Evolutionary conservation across 1,140 invertebrate species (phyloP), one percentile per base, ranked within the genome.

Genomic region (Geopemphigus sp.): DNA sequence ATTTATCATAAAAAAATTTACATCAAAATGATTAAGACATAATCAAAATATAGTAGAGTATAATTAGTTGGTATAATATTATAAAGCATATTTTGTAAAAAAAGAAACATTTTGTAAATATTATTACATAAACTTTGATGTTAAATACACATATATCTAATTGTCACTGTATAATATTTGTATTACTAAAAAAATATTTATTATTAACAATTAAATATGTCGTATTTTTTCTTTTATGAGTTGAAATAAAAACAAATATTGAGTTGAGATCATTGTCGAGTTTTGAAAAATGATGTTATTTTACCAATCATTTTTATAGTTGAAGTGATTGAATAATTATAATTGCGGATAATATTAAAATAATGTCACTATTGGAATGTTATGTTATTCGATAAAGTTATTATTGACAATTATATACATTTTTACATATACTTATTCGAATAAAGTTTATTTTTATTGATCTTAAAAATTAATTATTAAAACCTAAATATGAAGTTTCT

Each of bases 241-340:
- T 66, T n/a, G 0, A 72, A 72, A 72, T 26, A 15, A 72, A 17
- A 73, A 32, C 53, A 32, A 32, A 54, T 54, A 54, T 54, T 29
- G 15, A 56, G 68, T 24, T 61, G 17, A 12, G 50, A n/a, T 73
- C n/a, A 39, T 39, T 22, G 22, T 73, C 53, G 53, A 73, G 50
- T 53, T 73, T 56, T 11, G 53, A 56, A 56, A 73, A 54, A 56
- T 15, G 26, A 57, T 45, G 56, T 73, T 54, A n/a, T 29, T 50
- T 73, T 24, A 73, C 26, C 56, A 39, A 19, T 39, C 32, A 29
- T 39, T 8, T 66, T 39, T 66, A 26, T 66, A 32, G 19, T 66
- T 66, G 29, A 12, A 45, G 1, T 14, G 47, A 14, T 12, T 50
- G 47, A 50, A 66, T 66, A 66, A 66, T 66, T 19, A 10, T n/a